Conservation (phyloP, 2,888 invertebrate genomes). For the Plutella xylostella region DNA sequence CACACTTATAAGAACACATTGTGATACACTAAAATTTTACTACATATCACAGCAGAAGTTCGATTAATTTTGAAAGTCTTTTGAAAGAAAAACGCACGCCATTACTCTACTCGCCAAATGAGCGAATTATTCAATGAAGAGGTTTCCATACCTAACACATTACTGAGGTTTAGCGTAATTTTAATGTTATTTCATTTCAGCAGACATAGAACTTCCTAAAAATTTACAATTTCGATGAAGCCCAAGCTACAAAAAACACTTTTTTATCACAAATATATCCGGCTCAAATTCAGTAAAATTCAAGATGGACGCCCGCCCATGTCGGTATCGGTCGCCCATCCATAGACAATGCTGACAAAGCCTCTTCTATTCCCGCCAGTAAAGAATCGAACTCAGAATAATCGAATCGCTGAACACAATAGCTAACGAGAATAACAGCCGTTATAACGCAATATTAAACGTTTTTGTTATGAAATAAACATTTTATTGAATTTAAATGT, state of each 20-base stretch:
- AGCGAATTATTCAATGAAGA: constrained; percentile 52
- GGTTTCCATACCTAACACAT: constrained; percentile 78
- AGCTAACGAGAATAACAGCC: too few species aligned
- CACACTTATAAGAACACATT: background rate
- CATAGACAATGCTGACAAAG: constrained; percentile 48
- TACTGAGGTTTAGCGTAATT: constrained; percentile 74
- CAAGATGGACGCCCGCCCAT: constrained; percentile 86
- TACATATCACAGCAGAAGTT: constrained; percentile 1
- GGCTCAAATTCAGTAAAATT: constrained; percentile 81
- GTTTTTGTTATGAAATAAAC: too few species aligned
- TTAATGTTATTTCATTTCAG: constrained; percentile 53
- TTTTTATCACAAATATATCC: constrained; percentile 72
- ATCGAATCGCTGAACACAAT: too few species aligned
- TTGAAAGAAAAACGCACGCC: constrained; percentile 74
- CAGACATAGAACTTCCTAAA: constrained; percentile 60
- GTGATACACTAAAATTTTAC: too few species aligned
- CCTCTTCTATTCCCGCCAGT: constrained; percentile 12
- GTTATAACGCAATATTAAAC: too few species aligned
- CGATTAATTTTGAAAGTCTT: constrained; percentile 68
- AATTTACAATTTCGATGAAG: constrained; percentile 56
- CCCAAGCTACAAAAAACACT: constrained; percentile 62
- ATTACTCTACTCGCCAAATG: constrained; percentile 72
- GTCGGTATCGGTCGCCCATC: constrained; percentile 33
- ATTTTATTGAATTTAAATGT: too few species aligned
- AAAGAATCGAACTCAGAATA: background rate